Conservation (phyloP, 2,888 invertebrate species). For the Lochmaea capreae region DNA sequence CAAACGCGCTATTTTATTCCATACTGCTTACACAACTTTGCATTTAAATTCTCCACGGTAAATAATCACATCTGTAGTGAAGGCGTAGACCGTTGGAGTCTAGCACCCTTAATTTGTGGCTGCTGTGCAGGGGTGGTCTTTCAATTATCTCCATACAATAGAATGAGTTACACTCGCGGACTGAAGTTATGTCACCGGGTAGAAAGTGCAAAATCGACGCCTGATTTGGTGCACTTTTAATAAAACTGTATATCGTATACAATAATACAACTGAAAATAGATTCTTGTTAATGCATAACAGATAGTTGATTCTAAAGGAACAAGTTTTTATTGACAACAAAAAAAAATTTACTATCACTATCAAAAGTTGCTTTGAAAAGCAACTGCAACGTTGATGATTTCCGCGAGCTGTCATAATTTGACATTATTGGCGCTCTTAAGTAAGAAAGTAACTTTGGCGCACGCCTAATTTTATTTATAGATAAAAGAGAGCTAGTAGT, state of each 20-base stretch:
- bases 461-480: no score
- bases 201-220: background rate
- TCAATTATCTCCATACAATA: constrained; percentile 4
- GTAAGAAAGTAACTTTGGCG: no score
- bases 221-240: background rate
- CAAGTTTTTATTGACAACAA: no score
- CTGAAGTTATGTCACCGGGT: background rate
- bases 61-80: constrained; percentile 38
- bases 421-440: no score
- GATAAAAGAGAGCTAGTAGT: no score
- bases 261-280: no score
- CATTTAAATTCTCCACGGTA: constrained; percentile 35
- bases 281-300: no score
- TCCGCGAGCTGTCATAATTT: no score
- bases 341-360: no score
- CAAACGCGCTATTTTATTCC: constrained; percentile 32
- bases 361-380: no score
- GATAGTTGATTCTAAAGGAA: no score
- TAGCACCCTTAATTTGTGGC: constrained; percentile 50
- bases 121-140: constrained; percentile 23
- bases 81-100: constrained; percentile 30
- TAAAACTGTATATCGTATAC: background rate
- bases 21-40: constrained; percentile 28
- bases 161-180: background rate
- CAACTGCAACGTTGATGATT: no score